Percentiles rank a stretch among this genome's conserved stretches.
Evolutionary conservation across 2,888 invertebrate species (phyloP).

Genomic region (Biston stratarius): DNA sequence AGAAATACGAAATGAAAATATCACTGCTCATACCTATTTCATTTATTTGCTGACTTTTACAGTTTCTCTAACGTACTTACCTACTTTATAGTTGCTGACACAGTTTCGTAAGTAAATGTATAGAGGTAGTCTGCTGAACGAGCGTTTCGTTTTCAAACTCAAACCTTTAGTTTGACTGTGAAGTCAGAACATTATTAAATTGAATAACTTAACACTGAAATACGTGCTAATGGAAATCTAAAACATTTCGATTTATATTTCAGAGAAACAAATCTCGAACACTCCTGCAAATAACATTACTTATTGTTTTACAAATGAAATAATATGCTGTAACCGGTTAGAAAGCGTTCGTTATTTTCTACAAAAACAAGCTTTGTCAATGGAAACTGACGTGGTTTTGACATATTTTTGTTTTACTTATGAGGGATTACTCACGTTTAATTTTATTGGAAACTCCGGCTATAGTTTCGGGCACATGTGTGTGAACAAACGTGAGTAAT

Average conservation of each 20-base stretch:
- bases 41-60: neutral
- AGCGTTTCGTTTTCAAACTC: neutral
- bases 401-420: too few relatives aligned
- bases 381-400: too few relatives aligned
- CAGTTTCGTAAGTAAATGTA: constrained; percentile 5
- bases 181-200: neutral
- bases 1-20: too few relatives aligned
- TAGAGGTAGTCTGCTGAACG: neutral
- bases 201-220: neutral
- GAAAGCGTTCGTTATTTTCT: constrained; percentile 25
- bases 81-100: constrained; percentile 1
- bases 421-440: too few relatives aligned
- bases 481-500: too few relatives aligned
- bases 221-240: neutral
- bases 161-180: neutral
- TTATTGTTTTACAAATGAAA: constrained; percentile 23
- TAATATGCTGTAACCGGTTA: constrained; percentile 25
- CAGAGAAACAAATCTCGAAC: constrained; percentile 15
- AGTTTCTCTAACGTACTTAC: neutral
- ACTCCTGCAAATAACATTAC: constrained; percentile 29
- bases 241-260: constrained; percentile 19
- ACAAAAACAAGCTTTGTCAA: constrained; percentile 29
- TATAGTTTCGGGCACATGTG: too few relatives aligned
- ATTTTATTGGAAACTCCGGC: too few relatives aligned
- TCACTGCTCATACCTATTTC: neutral